These are phyloP conservation scores for Pelecanus crispus DNA, from an alignment of 2,113 vertebrate genomes.

Conservation along the genomic window DNA sequence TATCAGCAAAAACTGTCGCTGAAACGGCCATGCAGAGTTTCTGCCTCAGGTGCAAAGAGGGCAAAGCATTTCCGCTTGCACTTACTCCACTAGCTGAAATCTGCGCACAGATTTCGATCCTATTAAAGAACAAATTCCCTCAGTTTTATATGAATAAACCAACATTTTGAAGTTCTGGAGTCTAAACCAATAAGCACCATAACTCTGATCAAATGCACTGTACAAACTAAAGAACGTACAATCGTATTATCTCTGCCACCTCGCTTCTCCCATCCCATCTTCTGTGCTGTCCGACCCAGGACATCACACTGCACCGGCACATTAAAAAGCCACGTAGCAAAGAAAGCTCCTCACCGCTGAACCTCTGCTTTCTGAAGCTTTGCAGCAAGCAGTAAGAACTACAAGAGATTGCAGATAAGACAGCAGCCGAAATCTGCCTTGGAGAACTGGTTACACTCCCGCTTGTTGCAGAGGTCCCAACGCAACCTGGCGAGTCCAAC, in stretches of 20 bases:
- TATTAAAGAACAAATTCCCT: neutral
- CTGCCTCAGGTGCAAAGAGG: neutral
- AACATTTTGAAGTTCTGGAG: neutral
- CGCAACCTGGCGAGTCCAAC: neutral
- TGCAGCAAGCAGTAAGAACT: neutral
- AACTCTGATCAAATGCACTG: neutral
- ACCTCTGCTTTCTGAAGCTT: neutral
- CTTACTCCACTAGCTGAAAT: neutral
- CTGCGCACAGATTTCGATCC: neutral
- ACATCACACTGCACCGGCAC: neutral
- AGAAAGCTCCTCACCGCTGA: neutral
- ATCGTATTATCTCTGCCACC: too few relatives aligned
- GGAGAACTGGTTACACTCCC: neutral
- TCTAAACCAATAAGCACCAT: neutral
- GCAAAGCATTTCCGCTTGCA: neutral
- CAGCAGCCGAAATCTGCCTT: neutral
- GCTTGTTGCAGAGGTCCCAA: neutral
- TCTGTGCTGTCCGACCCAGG: neutral
- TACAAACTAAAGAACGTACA: neutral
- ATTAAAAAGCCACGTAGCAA: neutral
- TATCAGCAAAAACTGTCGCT: neutral
- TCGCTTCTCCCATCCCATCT: neutral
- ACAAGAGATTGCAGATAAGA: neutral
- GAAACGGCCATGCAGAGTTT: accelerated
- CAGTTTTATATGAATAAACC: neutral